Conservation (phyloP, 2,888 invertebrate species). For the Ecliptopera silaceata region DNA sequence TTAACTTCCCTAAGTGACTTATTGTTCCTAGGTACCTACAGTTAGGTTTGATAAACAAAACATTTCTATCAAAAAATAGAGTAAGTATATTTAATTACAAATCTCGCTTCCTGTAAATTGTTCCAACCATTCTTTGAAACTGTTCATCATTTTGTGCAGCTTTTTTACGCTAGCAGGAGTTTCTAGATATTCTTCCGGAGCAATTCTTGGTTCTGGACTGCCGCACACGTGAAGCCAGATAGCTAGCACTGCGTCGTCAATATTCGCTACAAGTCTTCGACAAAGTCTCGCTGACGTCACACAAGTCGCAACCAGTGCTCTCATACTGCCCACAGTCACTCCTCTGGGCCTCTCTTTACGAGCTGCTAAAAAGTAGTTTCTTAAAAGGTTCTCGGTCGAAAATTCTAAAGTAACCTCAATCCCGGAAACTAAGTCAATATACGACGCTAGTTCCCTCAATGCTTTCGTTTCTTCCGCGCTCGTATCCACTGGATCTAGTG, state of each 20-base stretch:
- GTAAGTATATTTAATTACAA: not conserved
- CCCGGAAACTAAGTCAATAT: slow-evolving; percentile 63
- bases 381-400: slow-evolving; percentile 56
- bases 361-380: slow-evolving; percentile 67
- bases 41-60: not conserved
- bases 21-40: not conserved
- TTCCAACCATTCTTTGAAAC: slow-evolving; percentile 68
- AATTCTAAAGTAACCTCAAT: slow-evolving; percentile 55
- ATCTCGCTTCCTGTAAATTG: slow-evolving; percentile 53
- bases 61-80: no score
- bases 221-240: slow-evolving; percentile 74
- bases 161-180: slow-evolving; percentile 62
- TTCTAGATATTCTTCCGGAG: slow-evolving; percentile 69
- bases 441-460: slow-evolving; percentile 53
- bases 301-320: slow-evolving; percentile 57
- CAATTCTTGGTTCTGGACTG: slow-evolving; percentile 65
- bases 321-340: slow-evolving; percentile 63
- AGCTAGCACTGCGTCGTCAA: slow-evolving; percentile 70
- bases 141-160: slow-evolving; percentile 57
- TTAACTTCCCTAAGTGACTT: no score
- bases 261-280: slow-evolving; percentile 55
- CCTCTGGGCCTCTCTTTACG: slow-evolving; percentile 60
- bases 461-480: slow-evolving; percentile 54
- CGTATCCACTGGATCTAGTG: slow-evolving; percentile 45
- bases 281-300: slow-evolving; percentile 68